Evolutionary conservation across 2,888 invertebrate species (phyloP).

Genomic region (Julus scanicus): DNA sequence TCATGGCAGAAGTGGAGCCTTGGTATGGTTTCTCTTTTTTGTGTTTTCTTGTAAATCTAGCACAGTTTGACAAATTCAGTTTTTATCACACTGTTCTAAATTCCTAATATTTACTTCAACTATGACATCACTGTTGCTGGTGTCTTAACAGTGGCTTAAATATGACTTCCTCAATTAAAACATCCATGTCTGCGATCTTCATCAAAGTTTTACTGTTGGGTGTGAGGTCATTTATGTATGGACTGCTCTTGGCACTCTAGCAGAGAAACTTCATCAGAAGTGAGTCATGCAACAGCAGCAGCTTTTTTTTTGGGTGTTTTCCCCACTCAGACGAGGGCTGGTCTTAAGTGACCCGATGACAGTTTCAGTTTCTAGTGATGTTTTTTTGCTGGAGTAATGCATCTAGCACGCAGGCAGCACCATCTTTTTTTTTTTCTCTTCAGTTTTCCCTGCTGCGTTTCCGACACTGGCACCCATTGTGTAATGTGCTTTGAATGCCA

Average conservation of each 20-base stretch:
- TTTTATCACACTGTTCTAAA: too few relatives aligned
- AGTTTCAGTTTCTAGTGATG: not conserved
- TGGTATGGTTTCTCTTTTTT: too few relatives aligned
- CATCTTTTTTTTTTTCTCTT: too few relatives aligned
- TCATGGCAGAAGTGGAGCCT: too few relatives aligned
- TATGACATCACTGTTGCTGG: too few relatives aligned
- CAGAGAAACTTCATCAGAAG: not conserved
- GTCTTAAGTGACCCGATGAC: slow-evolving; percentile 10
- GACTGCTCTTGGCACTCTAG: too few relatives aligned
- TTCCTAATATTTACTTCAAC: too few relatives aligned
- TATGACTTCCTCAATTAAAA: too few relatives aligned
- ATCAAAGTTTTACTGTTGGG: not conserved
- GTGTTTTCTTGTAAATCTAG: too few relatives aligned
- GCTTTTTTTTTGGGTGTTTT: not conserved
- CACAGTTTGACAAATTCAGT: too few relatives aligned
- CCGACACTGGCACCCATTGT: not conserved
- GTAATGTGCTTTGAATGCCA: slow-evolving; percentile 5
- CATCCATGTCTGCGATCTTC: too few relatives aligned
- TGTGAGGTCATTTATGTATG: not conserved
- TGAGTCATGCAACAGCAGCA: not conserved
- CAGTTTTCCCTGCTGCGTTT: not conserved
- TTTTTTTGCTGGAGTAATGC: not conserved
- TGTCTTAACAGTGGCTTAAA: too few relatives aligned
- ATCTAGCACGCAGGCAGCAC: not conserved
- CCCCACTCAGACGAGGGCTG: slow-evolving; percentile 8